Evolutionary conservation across 2,797 vertebrate genomes (phyloP).

Genomic region (Gadopsis bispinosus): DNA sequence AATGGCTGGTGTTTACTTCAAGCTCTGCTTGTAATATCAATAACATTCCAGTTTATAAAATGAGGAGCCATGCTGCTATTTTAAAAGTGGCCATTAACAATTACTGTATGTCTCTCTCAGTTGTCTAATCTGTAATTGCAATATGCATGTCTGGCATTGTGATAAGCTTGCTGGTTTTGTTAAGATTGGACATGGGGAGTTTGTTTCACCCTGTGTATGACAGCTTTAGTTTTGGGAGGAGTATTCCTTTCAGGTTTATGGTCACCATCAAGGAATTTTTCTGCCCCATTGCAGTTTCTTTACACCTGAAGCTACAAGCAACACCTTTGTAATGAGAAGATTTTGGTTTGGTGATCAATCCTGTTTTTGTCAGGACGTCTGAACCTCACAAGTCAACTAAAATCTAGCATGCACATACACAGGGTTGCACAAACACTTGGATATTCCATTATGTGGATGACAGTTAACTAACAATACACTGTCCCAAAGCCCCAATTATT

Average conservation of each 20-base stretch:
- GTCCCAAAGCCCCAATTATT: slow-evolving; percentile 65
- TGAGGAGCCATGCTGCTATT: not conserved
- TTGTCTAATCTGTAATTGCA: not conserved
- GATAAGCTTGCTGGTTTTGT: not conserved
- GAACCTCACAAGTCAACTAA: slow-evolving; percentile 11
- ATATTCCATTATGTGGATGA: slow-evolving; percentile 27
- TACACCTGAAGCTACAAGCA: not conserved
- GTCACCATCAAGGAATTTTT: not conserved
- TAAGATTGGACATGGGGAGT: not conserved
- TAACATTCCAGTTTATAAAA: slow-evolving; percentile 9
- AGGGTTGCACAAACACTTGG: slow-evolving; percentile 7
- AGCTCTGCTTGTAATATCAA: slow-evolving; percentile 10
- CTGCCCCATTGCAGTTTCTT: not conserved
- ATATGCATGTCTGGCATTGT: not conserved
- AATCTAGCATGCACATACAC: not conserved
- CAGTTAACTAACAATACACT: slow-evolving; percentile 50
- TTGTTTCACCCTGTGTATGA: not conserved
- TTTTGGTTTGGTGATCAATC: not conserved
- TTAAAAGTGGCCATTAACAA: not conserved
- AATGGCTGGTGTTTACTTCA: slow-evolving; percentile 7
- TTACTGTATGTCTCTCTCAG: not conserved
- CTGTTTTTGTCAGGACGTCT: not conserved
- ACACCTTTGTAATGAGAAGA: not conserved
- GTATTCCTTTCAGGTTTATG: not conserved
- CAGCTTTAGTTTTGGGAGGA: no score